These are phyloP conservation scores for Tretioscincus oriximinensis DNA, from an alignment of 2,113 vertebrate species.

Conservation along the genomic window DNA sequence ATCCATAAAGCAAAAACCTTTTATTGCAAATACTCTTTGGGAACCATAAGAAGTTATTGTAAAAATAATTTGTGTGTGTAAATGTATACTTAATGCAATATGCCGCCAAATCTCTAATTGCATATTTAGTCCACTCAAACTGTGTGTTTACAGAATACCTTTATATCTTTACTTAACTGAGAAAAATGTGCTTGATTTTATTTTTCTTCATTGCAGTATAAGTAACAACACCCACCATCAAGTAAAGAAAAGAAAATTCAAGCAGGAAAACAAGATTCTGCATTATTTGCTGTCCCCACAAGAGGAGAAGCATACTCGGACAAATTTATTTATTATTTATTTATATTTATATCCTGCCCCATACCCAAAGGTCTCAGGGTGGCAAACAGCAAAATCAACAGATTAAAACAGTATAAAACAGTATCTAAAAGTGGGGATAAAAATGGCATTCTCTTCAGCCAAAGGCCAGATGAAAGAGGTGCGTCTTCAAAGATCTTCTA, in stretches of 20 bases:
- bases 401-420: too few species aligned
- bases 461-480: too few species aligned
- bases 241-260: conserved; percentile 1
- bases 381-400: too few species aligned
- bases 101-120: conserved; percentile 29
- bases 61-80: neutral
- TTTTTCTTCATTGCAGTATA: neutral
- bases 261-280: neutral
- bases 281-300: neutral
- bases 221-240: neutral
- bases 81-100: conserved; percentile 11
- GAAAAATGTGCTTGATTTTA: neutral
- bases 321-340: too few species aligned
- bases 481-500: too few species aligned
- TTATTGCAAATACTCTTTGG: neutral
- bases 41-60: conserved; percentile 13
- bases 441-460: too few species aligned
- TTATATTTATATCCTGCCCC: too few species aligned
- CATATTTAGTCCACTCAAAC: conserved; percentile 14
- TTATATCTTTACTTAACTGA: conserved; percentile 14
- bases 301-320: neutral
- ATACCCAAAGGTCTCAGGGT: too few species aligned
- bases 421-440: too few species aligned
- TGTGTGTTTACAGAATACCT: conserved; percentile 29
- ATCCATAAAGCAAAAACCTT: conserved; percentile 11